phyloP scores from a whole-genome alignment of 2,888 invertebrate genomes.

The Neria commutata region DNA sequence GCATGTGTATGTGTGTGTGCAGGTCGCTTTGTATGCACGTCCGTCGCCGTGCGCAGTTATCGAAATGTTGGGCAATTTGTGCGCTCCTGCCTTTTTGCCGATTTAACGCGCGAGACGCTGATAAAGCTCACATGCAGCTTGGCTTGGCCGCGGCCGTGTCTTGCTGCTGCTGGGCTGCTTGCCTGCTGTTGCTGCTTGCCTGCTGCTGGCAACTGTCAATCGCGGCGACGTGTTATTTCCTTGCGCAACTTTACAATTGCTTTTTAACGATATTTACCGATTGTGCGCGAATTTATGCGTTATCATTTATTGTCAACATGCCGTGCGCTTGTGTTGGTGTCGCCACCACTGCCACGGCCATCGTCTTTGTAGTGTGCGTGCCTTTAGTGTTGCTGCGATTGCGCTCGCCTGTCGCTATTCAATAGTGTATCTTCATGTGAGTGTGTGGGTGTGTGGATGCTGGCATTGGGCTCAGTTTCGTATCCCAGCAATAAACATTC shows the following conservation, averaged over 20 bases:
- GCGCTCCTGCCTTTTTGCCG: constrained; percentile 41
- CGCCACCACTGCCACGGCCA: constrained; percentile 31
- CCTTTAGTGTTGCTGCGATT: constrained; percentile 31
- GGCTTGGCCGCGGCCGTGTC: no score
- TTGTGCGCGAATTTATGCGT: constrained; percentile 47
- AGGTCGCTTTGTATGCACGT: neutral
- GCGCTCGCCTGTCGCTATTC: constrained; percentile 37
- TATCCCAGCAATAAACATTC: constrained; percentile 52
- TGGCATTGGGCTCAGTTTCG: constrained; percentile 16
- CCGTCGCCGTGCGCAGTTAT: neutral
- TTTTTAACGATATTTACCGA: constrained; percentile 45
- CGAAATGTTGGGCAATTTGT: constrained; percentile 19
- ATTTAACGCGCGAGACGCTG: constrained; percentile 52
- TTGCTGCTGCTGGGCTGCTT: no score
- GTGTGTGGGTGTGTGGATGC: no score
- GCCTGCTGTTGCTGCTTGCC: constrained; percentile 4
- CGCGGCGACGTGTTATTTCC: neutral
- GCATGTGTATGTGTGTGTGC: neutral
- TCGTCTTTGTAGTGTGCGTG: constrained; percentile 18
- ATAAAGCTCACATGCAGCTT: no score
- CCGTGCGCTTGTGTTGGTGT: constrained; percentile 38
- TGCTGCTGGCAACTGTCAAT: constrained; percentile 8
- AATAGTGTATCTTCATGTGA: no score
- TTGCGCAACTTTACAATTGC: constrained; percentile 50
- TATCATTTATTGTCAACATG: constrained; percentile 52